Evolutionary conservation across 2,888 invertebrate genomes (phyloP), one percentile per base, ranked within the genome.

Genomic region (Eristalis arbustorum): DNA sequence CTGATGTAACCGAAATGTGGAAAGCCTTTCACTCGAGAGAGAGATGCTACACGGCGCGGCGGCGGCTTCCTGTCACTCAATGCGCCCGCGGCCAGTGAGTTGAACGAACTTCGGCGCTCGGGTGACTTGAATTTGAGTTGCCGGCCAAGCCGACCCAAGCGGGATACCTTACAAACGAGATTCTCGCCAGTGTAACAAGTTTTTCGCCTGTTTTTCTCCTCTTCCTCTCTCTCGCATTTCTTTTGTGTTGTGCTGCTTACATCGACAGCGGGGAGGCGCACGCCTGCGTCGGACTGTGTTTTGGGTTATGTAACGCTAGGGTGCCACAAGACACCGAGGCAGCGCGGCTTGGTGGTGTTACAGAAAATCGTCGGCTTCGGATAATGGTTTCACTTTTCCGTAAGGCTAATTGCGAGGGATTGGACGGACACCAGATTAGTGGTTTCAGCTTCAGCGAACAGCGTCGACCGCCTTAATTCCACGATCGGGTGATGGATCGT

Each of bases 381-480:
- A 79, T 80, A 57, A 73, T 77, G 81, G 81, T 85, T 85, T 85
- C 84, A 85, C 84, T 85, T 85, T 85, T 85, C 81, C 80, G 72
- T 73, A 64, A 73, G 68, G 73, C 72, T 80, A 85, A 77, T 81
- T 76, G 73, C 23, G 57, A n/a, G 31, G 31, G n/a, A 42, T 14
- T 5, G 18, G 49, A 37, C 8, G 49, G 18, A 49, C 18, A 18
- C 6, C 18, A 18, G 49, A 49, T 49, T 49, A 49, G 18, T 49
- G 49, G 49, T 49, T 49, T 49, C 49, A 49, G 10, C 37, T 37
- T 37, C 37, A 37, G 1, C 37, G 37, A 13, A 2, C 37, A 13
- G 2, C 37, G 37, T 37, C 4, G 18, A 49, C 18, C 18, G 18
- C 1, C 8, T 49, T 49, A 8, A 49, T 49, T 49, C 49, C 49